Evolutionary conservation across 2,797 vertebrate genomes (phyloP).

Genomic region (Coregonus suidteri): DNA sequence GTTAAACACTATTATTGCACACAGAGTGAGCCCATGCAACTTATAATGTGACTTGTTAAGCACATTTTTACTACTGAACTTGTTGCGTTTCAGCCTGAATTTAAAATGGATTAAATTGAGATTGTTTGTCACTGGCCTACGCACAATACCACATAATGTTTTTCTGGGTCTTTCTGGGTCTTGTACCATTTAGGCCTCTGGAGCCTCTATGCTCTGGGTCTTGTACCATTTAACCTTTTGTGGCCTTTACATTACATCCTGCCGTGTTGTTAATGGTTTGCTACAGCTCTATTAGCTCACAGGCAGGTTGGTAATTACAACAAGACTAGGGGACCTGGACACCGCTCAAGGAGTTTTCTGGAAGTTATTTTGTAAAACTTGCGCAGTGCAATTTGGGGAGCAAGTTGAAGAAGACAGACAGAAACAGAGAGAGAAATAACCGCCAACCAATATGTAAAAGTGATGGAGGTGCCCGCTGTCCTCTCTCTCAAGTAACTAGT

Average conservation of each 20-base stretch:
- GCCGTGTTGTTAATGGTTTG: not conserved
- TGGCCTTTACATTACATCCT: not conserved
- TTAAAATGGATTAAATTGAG: too few relatives aligned
- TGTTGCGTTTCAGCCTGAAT: too few relatives aligned
- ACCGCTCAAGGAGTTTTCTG: not conserved
- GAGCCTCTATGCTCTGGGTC: not conserved
- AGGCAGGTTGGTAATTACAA: not conserved
- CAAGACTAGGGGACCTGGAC: not conserved
- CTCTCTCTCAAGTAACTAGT: slow-evolving; percentile 41
- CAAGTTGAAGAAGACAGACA: not conserved
- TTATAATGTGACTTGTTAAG: too few relatives aligned
- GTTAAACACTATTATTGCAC: too few relatives aligned
- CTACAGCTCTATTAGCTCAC: not conserved
- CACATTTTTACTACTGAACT: too few relatives aligned
- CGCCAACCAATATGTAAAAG: slow-evolving; percentile 20
- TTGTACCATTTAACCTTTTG: not conserved
- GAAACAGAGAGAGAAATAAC: not conserved
- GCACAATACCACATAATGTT: too few relatives aligned
- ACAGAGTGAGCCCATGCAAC: too few relatives aligned
- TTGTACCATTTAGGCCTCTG: not conserved
- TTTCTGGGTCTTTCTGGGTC: not conserved
- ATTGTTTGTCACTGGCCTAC: too few relatives aligned
- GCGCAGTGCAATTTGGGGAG: too few relatives aligned
- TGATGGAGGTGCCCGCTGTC: slow-evolving; percentile 23
- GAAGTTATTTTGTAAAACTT: not conserved